Base-by-base conservation (phyloP, 1,140 invertebrate species). In the Elymnias hypermnestra region DNA sequence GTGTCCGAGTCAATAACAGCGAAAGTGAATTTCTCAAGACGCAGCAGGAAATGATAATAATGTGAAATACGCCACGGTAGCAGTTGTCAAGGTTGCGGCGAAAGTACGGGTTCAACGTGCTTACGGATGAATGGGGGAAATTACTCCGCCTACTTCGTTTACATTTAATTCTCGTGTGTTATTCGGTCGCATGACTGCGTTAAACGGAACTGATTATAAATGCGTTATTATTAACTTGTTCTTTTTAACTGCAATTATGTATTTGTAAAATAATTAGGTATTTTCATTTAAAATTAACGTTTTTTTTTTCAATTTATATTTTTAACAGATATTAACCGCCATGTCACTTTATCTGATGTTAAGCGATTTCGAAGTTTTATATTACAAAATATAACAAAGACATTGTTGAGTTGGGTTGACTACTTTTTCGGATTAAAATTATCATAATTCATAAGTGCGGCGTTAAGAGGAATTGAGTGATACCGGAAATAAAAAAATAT, bases 1-100 rank as follows among this genome's bases (percentile, higher is more conserved):
- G 5, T 33, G 3, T 33, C 10, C 26, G 35, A 38, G 36, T 50
- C 40, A 63, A 57, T 41, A 54, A 54, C 38, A 66, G 74, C 77
- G 77, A 79, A 82, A 83, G 77, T 83, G 62, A 60, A 73, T 75
- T 77, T 77, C 73, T 66, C 64, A 53, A 53, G 55, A 60, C 54
- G 57, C 43, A 45, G 57, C 53, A 69, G 69, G 72, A 72, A 77
- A 73, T 69, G 45, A 50, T 60, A 64, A 62, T 68, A 48, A 51
- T 56, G 49, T 44, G 57, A 55, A 61, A 56, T 39, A 49, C 53
- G 47, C 55, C 28, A 52, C 44, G 38, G 38, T 45, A 46, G 43
- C 44, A 13, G 28, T 44, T 41, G 47, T 51, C 79, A 84, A 84
- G 79, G 79, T 82, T 78, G 75, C 46, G 63, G 79, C 72, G 79